Evolutionary conservation across 2,113 vertebrate species (phyloP).

Genomic region (Rhineura floridana): DNA sequence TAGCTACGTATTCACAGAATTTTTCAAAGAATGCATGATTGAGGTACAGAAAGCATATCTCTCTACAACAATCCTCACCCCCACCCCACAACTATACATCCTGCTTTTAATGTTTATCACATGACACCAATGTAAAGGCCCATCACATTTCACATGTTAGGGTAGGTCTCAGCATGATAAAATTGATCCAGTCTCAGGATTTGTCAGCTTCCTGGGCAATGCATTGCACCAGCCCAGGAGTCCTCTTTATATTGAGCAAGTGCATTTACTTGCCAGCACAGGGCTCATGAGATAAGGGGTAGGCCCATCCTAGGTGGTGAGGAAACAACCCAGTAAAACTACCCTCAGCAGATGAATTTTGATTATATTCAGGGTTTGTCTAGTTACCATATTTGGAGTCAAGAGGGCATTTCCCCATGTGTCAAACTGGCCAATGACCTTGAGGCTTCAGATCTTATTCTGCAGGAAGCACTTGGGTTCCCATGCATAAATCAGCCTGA

Average conservation of each 20-base stretch:
- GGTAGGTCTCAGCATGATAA: too few species aligned
- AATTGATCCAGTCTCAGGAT: not conserved
- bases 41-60: too few species aligned
- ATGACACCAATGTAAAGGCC: too few species aligned
- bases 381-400: not conserved
- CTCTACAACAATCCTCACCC: too few species aligned
- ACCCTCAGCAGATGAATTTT: not conserved
- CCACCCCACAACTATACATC: too few species aligned
- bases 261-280: not conserved
- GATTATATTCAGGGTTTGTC: not conserved
- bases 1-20: too few species aligned
- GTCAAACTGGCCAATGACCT: not conserved
- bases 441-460: too few species aligned
- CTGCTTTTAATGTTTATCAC: too few species aligned
- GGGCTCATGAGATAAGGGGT: not conserved
- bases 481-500: not conserved
- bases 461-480: not conserved
- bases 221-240: not conserved
- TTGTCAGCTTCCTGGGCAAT: not conserved
- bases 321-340: not conserved
- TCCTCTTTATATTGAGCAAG: not conserved
- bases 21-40: too few species aligned
- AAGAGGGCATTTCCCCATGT: not conserved
- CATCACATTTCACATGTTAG: too few species aligned
- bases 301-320: not conserved